These are phyloP conservation scores for Cydia amplana DNA, from an alignment of 1,140 invertebrate species.

Conservation along the genomic window DNA sequence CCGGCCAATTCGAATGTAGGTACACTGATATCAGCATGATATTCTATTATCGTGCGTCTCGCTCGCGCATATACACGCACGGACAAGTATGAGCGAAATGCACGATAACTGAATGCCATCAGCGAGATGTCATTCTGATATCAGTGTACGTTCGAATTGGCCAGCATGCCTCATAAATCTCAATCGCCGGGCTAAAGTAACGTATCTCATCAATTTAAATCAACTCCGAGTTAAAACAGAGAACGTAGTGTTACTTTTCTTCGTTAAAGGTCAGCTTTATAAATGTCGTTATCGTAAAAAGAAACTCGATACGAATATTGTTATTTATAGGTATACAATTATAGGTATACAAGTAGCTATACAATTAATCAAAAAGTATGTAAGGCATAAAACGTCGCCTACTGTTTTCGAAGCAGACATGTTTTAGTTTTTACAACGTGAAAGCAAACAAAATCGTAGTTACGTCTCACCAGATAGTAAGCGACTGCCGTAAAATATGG, in stretches of 20 bases:
- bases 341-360: not conserved
- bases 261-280: not conserved
- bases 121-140: too few relatives aligned
- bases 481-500: too few relatives aligned
- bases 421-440: too few relatives aligned
- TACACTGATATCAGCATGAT: too few relatives aligned
- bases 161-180: not conserved
- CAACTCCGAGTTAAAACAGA: not conserved
- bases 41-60: too few relatives aligned
- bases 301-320: not conserved
- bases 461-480: too few relatives aligned
- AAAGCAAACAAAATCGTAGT: too few relatives aligned
- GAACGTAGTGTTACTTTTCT: not conserved
- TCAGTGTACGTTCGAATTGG: too few relatives aligned
- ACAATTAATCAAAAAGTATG: not conserved
- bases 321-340: not conserved
- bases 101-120: too few relatives aligned
- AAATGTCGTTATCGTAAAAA: slow-evolving; percentile 11
- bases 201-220: not conserved
- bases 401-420: not conserved
- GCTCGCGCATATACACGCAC: too few relatives aligned
- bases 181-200: not conserved
- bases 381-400: not conserved
- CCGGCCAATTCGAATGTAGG: too few relatives aligned
- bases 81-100: too few relatives aligned